Evolutionary conservation across 2,113 vertebrate species (phyloP).

Genomic region (Bungarus multicinctus): DNA sequence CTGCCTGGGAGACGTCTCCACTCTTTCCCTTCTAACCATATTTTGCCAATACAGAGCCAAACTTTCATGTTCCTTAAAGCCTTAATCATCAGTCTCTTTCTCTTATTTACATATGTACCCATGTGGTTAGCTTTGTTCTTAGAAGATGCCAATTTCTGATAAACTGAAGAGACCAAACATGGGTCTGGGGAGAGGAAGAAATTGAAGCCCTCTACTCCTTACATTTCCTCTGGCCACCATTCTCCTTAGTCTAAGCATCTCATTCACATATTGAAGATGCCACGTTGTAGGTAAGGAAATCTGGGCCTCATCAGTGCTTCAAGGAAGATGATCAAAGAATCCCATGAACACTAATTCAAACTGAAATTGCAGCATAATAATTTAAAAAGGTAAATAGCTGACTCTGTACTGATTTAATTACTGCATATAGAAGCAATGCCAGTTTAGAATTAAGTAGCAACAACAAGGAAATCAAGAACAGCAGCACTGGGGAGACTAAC

Average conservation of each 20-base stretch:
- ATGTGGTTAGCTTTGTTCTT: conserved; percentile 18
- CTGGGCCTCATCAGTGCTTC: background rate
- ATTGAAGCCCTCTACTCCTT: rapidly evolving
- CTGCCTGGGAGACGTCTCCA: conserved; percentile 63
- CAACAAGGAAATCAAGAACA: background rate
- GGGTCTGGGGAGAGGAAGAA: background rate
- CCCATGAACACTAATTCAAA: background rate
- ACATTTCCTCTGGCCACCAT: background rate
- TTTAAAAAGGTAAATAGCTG: background rate
- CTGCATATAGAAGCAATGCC: background rate
- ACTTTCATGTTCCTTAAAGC: conserved; percentile 30
- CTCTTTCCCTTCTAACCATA: conserved; percentile 51
- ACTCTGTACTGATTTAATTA: background rate
- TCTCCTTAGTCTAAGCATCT: background rate
- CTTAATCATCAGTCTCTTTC: conserved; percentile 15
- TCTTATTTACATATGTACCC: conserved; percentile 21
- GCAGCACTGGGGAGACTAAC: background rate
- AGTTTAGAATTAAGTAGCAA: background rate
- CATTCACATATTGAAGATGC: background rate
- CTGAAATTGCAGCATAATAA: background rate
- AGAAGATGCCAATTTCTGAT: background rate
- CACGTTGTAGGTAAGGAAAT: background rate
- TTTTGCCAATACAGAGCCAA: conserved; percentile 60
- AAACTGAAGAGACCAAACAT: background rate
- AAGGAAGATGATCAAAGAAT: background rate